Evolutionary conservation across 2,888 invertebrate genomes (phyloP), one percentile per base, ranked within the genome.

Genomic region (Oscheius sp.): DNA sequence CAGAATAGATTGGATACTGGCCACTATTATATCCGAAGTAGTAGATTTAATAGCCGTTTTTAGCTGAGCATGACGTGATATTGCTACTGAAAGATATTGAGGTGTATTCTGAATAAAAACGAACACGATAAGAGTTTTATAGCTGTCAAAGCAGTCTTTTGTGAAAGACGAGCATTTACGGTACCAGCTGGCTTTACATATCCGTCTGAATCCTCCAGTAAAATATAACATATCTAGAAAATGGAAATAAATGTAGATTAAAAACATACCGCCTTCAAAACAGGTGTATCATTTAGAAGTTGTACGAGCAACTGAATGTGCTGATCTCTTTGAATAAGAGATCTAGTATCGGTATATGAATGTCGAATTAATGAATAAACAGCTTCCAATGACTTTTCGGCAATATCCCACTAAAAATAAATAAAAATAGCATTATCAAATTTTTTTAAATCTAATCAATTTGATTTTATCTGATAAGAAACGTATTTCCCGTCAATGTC

Each of bases 271-370:
- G 73, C 61, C 70, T 73, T 49, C 20, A 67, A 76, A 32, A 82
- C 70, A 8, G 78, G 80, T 1, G 82, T 76, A 51, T 84, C 83
- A 71, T 82, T 85, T 41, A 84, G 68, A 26, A 81, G 70, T 47
- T 84, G 81, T 2, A 71, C 68, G 1, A 84, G 68, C n/a, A 84
- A 33, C 9, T 69, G 71, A 62, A 75, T 62, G 49, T 72, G 68
- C 30, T 69, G 49, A 54, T 79, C 68, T 45, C 73, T 70, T 9
- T 41, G 36, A 4, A 70, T 66, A 24, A 84, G 78, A 6, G 82
- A 63, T 49, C 70, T 49, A 9, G 80, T 68, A 32, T 83, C 80
- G 4, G 79, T 78, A 54, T 80, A 78, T 14, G 80, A 80, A 24
- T 74, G 71, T 47, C 75, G 72, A 3, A 84, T 69, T 12, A 84